These are phyloP conservation scores for Phaethon lepturus DNA, from an alignment of 2,113 vertebrate species.

Conservation along the genomic window DNA sequence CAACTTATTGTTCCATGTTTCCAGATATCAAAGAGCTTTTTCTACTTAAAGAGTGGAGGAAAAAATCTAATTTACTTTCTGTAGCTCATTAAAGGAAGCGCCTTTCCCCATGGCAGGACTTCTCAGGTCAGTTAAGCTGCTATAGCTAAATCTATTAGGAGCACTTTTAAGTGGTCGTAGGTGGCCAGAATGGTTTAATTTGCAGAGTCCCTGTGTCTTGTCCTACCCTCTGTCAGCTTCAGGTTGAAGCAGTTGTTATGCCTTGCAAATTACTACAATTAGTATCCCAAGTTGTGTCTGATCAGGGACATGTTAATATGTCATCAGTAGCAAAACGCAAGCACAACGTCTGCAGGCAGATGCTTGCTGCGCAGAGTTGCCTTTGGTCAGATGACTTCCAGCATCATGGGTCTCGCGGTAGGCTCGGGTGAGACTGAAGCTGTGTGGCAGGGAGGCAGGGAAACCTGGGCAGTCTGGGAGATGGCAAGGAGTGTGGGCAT, in stretches of 20 bases:
- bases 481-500: no score
- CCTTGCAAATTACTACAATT: constrained; percentile 66
- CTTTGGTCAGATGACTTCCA: not conserved
- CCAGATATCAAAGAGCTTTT: constrained; percentile 4
- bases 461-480: not conserved
- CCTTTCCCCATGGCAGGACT: constrained; percentile 21
- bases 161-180: constrained; percentile 22
- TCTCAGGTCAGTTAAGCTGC: constrained; percentile 41
- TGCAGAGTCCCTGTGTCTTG: constrained; percentile 54
- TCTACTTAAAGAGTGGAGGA: not conserved
- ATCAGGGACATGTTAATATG: not conserved
- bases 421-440: not conserved
- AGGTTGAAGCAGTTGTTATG: constrained; percentile 68
- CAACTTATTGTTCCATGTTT: not conserved
- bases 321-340: not conserved
- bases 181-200: constrained; percentile 62
- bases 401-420: fast-evolving
- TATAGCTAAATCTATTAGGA: not conserved
- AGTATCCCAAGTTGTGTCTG: not conserved
- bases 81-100: constrained; percentile 8
- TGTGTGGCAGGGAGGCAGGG: no score
- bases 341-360: not conserved
- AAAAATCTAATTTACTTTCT: constrained; percentile 30
- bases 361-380: fast-evolving
- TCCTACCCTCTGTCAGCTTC: constrained; percentile 53